Base-by-base conservation (phyloP, 2,113 vertebrate genomes). In the Regulus satrapa region DNA sequence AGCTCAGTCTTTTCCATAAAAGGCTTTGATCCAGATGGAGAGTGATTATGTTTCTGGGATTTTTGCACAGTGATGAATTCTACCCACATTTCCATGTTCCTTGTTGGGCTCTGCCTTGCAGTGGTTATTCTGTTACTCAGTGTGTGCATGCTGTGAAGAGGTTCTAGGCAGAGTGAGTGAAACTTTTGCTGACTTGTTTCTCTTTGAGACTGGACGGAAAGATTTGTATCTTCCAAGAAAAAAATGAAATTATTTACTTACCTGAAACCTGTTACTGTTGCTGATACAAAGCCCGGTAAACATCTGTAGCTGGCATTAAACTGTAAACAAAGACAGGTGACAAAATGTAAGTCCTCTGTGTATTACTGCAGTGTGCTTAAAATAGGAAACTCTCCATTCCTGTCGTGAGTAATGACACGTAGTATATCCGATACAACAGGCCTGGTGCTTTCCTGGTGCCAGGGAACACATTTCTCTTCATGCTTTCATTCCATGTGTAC, bases 181-280 rank as follows among this genome's bases (percentile, higher is more conserved):
- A 54, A 32, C 9, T 12, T 62, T 72, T 85, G 66, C 20, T 61
- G 38, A 23, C 20, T 6, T 0, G 1, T 29, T 32, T 55, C 19
- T 67, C 46, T 34, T 68, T 75, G 38, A 73, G 28, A 69, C 9
- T 56, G 40, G 28, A 49, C 23, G 67, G 34, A 84, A 80, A 64
- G 24, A n/a, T 26, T 58, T 63, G 19, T 66, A 26, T 58, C 25
- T 84, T 73, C 18, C 40, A 76, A 76, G n/a, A 17, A 92, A 82
- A 84, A 85, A 79, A 67, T 34, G 2, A 62, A 91, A 52, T 46
- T 8, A 13, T 84, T 73, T 94, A 63, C 97, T 96, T 97, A 98
- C 98, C 78, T 97, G 95, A 98, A 98, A 38, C 86, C 84, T 7
- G 38, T 97, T 61, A 98, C 97, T 32, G 80, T 89, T 93, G 96